Conservation (phyloP, 2,888 invertebrate genomes). For the Latrodectus hesperus region DNA sequence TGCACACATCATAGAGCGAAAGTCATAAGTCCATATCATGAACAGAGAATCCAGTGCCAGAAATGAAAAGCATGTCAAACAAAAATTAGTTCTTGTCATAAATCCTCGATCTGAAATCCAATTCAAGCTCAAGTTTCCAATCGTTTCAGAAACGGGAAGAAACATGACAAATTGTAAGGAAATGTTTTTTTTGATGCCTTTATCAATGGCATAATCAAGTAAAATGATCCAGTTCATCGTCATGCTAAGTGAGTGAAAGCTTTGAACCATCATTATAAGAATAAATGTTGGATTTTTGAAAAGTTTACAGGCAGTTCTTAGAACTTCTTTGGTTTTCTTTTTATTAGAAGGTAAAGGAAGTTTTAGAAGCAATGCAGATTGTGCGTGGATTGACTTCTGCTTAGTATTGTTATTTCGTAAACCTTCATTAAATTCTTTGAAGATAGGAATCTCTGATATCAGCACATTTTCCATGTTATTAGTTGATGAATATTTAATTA, state of each 20-base stretch:
- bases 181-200: not conserved
- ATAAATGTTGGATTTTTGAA: not conserved
- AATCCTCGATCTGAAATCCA: not conserved
- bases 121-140: not conserved
- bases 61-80: not conserved
- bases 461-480: no score
- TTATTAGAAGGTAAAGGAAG: no score
- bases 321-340: no score
- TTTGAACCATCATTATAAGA: not conserved
- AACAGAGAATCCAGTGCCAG: not conserved
- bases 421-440: no score
- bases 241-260: not conserved
- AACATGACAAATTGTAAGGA: not conserved
- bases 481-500: no score
- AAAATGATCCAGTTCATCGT: not conserved
- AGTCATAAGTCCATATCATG: not conserved
- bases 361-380: no score
- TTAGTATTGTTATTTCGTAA: no score
- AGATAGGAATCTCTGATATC: no score
- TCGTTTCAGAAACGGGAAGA: not conserved
- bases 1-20: not conserved
- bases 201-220: conserved; percentile 4
- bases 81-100: not conserved
- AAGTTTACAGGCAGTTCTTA: no score
- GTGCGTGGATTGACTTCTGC: no score